Evolutionary conservation across 2,797 vertebrate genomes (phyloP).

Genomic region (Selene dorsalis): DNA sequence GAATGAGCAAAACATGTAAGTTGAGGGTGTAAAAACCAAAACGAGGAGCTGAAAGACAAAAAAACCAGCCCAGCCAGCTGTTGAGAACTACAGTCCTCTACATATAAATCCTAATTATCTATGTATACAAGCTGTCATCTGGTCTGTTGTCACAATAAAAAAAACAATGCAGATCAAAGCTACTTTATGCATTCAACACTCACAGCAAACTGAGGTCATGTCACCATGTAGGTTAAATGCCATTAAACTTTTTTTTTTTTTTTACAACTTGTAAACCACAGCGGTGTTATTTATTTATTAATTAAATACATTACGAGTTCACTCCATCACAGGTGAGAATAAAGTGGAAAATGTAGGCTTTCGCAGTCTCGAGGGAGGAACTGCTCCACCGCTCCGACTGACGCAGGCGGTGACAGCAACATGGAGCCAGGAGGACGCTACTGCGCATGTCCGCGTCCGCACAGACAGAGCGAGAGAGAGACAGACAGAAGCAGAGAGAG

Average conservation of each 20-base stretch:
- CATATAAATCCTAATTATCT: not conserved
- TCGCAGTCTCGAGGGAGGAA: constrained; percentile 65
- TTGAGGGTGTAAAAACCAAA: not conserved
- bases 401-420: constrained; percentile 77
- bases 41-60: no score
- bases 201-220: not conserved
- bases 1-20: not conserved
- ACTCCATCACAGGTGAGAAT: constrained; percentile 17
- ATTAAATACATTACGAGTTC: not conserved
- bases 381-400: constrained; percentile 57
- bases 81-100: no score
- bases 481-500: constrained; percentile 24
- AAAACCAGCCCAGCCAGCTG: not conserved
- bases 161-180: not conserved
- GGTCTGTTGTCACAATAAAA: not conserved
- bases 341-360: constrained; percentile 45
- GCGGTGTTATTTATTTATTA: not conserved
- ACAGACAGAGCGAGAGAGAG: constrained; percentile 45
- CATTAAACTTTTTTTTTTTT: no score
- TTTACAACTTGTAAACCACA: not conserved
- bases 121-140: not conserved
- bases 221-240: not conserved
- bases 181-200: not conserved
- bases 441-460: constrained; percentile 82
- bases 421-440: constrained; percentile 70